Evolutionary conservation across 2,113 vertebrate species (phyloP), one percentile per base, ranked within the genome.

Genomic region (Choloepus hoffmanni): DNA sequence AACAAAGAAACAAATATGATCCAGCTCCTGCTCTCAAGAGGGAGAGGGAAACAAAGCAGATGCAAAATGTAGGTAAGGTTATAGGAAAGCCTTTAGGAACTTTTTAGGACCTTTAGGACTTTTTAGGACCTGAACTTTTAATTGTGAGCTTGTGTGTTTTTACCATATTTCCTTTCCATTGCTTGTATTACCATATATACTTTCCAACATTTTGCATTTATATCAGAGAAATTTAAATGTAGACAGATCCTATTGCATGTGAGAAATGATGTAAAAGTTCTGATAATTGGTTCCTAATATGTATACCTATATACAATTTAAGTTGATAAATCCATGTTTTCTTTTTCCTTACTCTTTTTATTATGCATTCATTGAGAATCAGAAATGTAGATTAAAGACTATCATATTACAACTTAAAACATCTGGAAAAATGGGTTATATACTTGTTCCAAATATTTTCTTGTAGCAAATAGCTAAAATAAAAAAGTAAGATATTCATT

Each of bases 181-280:
- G 40, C 8, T 62, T 43, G 2, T 95, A 0, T 85, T 76, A 50
- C 55, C 21, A 1, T 62, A 63, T 28, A 8, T 65, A 1, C 24
- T 36, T 36, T 36, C 36, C 36, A 36, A 18, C 8, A 70, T 6
- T 63, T 62, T 92, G 67, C 21, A 73, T 90, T 30, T 70, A 84
- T 96, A 88, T 84, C 26, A 63, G 50, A 83, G 24, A 67, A 8
- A 67, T 60, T 95, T 79, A 45, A 68, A n/a, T n/a, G 19, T 60
- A 83, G 33, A 78, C 21, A 85, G 4, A 8, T 90, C 19, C 45
- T 76, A 30, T 2, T 70, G 21, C 30, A 74, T 55, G 13, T 83
- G 33, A 73, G 10, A 68, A 91, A 89, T 48, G 40, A 55, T 58
- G 13, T 36, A 53, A 74, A 89, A 79, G 11, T 45, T 90, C 12